phyloP scores from a whole-genome alignment of 2,113 vertebrate species.

The Syngnathus typhle region DNA sequence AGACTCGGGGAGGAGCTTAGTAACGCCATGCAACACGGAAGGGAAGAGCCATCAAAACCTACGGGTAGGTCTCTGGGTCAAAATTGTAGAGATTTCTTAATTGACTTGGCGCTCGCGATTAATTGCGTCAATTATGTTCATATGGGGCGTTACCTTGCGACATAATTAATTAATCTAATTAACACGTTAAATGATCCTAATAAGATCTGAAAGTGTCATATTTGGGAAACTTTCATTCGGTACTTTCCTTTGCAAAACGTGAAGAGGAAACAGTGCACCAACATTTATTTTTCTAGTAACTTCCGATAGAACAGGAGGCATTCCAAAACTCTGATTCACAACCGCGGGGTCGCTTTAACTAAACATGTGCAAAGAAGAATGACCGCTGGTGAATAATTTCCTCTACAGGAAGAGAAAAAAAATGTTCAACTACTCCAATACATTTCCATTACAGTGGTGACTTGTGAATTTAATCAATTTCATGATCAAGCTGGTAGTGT shows the following conservation, averaged over 20 bases:
- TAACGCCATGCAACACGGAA: too few relatives aligned
- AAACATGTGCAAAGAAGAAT: slow-evolving; percentile 47
- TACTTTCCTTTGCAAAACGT: slow-evolving; percentile 1
- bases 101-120: too few relatives aligned
- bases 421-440: neutral
- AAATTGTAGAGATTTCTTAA: too few relatives aligned
- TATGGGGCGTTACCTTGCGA: too few relatives aligned
- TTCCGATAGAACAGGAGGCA: slow-evolving; percentile 42
- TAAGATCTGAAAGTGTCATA: too few relatives aligned
- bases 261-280: slow-evolving; percentile 41
- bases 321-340: slow-evolving; percentile 44
- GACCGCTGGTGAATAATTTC: slow-evolving; percentile 43
- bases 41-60: too few relatives aligned
- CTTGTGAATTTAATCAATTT: neutral
- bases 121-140: too few relatives aligned
- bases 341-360: slow-evolving; percentile 49
- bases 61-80: too few relatives aligned
- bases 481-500: too few relatives aligned
- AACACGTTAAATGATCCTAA: too few relatives aligned
- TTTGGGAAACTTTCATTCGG: neutral
- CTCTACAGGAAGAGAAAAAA: slow-evolving; percentile 26
- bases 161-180: too few relatives aligned
- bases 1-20: too few relatives aligned
- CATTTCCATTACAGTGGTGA: neutral
- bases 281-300: slow-evolving; percentile 57